Evolutionary conservation across 2,113 vertebrate species (phyloP).

Genomic region (Asarcornis scutulata): DNA sequence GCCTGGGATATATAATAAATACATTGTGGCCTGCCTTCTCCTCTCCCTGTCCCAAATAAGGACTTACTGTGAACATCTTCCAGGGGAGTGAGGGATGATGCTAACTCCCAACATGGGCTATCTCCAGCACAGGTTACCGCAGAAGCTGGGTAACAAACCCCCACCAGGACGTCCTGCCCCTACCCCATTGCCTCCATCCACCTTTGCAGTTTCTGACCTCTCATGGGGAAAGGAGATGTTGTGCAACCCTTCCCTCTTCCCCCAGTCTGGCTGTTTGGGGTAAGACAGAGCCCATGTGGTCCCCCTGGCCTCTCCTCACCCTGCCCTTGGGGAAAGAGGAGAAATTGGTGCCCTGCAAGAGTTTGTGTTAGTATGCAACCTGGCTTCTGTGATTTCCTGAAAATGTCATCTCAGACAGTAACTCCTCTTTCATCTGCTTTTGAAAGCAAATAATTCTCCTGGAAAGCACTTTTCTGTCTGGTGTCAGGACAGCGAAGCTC

Average conservation of each 20-base stretch:
- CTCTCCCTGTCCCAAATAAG: background rate
- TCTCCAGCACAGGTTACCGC: background rate
- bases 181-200: background rate
- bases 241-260: background rate
- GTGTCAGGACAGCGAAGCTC: background rate
- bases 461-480: background rate
- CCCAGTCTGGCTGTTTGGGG: background rate
- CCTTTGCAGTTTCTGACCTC: background rate
- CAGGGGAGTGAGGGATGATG: background rate
- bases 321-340: background rate
- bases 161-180: background rate
- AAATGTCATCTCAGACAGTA: background rate
- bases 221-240: background rate
- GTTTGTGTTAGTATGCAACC: background rate
- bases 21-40: background rate
- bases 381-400: background rate
- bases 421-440: background rate
- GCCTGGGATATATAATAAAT: background rate
- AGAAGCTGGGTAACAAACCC: background rate
- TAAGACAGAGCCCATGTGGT: background rate
- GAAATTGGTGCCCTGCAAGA: background rate
- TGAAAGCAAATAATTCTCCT: background rate
- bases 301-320: accelerated
- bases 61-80: background rate
- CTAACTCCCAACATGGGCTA: background rate